phyloP scores from a whole-genome alignment of 2,888 invertebrate genomes.

The Bruchidius siliquastri region DNA sequence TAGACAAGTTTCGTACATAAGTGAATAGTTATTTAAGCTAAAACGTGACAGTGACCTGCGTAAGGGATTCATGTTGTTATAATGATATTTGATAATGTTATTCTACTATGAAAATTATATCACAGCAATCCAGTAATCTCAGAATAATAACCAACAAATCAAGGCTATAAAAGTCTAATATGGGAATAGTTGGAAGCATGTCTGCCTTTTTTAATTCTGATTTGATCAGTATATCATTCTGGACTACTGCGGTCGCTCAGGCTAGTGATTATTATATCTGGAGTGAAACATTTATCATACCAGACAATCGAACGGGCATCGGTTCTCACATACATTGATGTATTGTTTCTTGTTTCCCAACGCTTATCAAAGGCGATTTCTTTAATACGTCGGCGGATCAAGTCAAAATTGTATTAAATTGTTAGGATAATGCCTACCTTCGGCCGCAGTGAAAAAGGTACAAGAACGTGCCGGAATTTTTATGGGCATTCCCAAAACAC shows the following conservation, averaged over 20 bases:
- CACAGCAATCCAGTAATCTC: no score
- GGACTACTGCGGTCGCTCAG: background rate
- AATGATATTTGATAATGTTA: no score
- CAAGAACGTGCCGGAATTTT: slow-evolving; percentile 25
- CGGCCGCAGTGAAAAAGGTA: background rate
- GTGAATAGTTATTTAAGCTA: no score
- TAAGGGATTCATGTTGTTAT: no score
- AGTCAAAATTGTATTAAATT: slow-evolving; percentile 2
- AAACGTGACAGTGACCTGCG: no score
- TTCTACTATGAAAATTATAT: no score
- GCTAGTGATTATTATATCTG: background rate
- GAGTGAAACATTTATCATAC: background rate
- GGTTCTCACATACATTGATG: background rate
- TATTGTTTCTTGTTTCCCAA: no score
- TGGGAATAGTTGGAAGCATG: background rate
- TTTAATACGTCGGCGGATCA: background rate
- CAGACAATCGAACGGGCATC: background rate
- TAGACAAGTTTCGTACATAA: background rate
- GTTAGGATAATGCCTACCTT: background rate
- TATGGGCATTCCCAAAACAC: slow-evolving; percentile 24
- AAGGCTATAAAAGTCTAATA: background rate
- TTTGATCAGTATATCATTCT: background rate
- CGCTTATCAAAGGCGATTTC: background rate
- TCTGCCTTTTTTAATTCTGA: background rate
- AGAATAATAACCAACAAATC: background rate